Conservation (phyloP, 2,797 vertebrate genomes). For the Lepidocolaptes lacrymiger region DNA sequence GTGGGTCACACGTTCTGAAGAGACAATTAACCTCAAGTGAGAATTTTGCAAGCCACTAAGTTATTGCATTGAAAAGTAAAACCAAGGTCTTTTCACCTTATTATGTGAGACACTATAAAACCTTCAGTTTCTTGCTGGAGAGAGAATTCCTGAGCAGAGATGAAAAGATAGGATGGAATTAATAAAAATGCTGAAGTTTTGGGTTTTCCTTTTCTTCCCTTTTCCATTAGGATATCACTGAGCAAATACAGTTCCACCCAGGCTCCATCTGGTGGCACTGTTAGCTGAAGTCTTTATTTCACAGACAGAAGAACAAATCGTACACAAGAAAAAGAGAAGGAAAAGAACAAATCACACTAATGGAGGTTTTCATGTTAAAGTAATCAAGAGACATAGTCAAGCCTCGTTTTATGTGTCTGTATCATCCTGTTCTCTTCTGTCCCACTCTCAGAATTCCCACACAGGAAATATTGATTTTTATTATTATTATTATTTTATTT, state of each 20-base stretch:
- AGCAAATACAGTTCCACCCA: neutral
- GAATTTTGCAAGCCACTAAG: constrained; percentile 17
- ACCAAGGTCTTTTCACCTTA: constrained; percentile 13
- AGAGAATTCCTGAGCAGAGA: neutral
- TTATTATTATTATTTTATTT: neutral
- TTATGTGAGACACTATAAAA: neutral
- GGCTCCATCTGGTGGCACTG: constrained; percentile 40
- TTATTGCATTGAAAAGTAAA: constrained; percentile 17
- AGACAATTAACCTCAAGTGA: constrained; percentile 46
- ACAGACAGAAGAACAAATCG: neutral
- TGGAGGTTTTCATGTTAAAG: neutral
- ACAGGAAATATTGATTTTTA: neutral
- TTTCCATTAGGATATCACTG: neutral
- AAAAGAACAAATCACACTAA: neutral
- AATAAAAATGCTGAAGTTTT: constrained; percentile 17
- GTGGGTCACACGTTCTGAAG: neutral
- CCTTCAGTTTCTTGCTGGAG: neutral
- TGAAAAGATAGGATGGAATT: constrained; percentile 6
- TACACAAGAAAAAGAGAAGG: neutral
- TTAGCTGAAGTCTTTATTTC: constrained; percentile 16
- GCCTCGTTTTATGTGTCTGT: neutral
- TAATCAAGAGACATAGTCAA: neutral
- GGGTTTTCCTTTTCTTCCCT: neutral
- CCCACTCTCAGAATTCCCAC: neutral
- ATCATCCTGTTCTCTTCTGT: neutral